These are phyloP conservation scores for Ophraella communa DNA, from an alignment of 2,888 invertebrate genomes.

Conservation along the genomic window DNA sequence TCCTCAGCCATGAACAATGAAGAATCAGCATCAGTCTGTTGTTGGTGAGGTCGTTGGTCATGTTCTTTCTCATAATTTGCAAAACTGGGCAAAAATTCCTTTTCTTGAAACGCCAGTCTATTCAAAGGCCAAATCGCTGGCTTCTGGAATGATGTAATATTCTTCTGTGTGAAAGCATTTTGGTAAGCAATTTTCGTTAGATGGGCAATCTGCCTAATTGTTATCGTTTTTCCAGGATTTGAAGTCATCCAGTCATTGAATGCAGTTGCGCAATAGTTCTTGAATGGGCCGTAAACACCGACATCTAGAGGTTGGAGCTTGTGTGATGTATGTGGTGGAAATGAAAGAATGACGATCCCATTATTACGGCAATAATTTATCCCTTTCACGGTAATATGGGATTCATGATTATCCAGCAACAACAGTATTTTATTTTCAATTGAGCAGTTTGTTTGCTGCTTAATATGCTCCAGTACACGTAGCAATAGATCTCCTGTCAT, in stretches of 20 bases:
- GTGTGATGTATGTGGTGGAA: constrained; percentile 45
- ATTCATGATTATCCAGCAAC: constrained; percentile 51
- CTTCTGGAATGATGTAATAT: too few species aligned
- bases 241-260: constrained; percentile 37
- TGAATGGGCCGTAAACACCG: constrained; percentile 33
- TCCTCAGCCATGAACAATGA: too few species aligned
- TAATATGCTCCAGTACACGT: constrained; percentile 30
- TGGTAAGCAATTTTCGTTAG: too few species aligned
- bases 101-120: too few species aligned
- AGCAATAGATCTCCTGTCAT: constrained; percentile 34
- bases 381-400: constrained; percentile 45
- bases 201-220: too few species aligned
- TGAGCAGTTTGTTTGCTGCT: background rate
- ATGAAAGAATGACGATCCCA: constrained; percentile 50
- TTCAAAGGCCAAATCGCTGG: too few species aligned
- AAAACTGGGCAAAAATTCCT: too few species aligned
- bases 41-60: too few species aligned
- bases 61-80: too few species aligned
- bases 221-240: constrained; percentile 45
- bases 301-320: too few species aligned
- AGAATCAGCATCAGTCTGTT: too few species aligned
- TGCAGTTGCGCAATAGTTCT: constrained; percentile 41
- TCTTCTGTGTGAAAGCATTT: too few species aligned
- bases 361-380: constrained; percentile 49
- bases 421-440: constrained; percentile 23